Conservation (phyloP, 2,888 invertebrate species). For the Chymomyza caudatula region DNA sequence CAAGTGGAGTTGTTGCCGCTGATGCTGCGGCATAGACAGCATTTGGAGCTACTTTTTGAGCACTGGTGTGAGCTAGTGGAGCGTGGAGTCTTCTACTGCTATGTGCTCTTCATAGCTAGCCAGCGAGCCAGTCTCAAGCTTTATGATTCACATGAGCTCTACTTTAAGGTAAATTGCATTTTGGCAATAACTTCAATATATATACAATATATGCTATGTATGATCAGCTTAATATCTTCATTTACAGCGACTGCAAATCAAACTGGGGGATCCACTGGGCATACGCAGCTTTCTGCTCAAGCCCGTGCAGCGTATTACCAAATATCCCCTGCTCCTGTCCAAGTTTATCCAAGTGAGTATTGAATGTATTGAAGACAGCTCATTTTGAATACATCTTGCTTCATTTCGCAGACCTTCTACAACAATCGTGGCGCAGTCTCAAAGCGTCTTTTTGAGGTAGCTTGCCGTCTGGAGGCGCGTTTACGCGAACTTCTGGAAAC, state of each 20-base stretch:
- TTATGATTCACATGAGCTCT: constrained; percentile 20
- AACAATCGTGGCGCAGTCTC: constrained; percentile 30
- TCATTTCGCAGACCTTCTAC: constrained; percentile 10
- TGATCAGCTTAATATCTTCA: not conserved
- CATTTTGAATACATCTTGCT: too few species aligned
- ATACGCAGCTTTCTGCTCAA: constrained; percentile 35
- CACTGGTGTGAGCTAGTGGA: constrained; percentile 29
- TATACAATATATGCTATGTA: not conserved
- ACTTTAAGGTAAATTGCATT: constrained; percentile 41
- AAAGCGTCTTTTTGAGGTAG: constrained; percentile 17
- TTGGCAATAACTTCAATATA: too few species aligned
- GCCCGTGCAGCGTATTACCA: constrained; percentile 35
- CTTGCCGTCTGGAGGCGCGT: constrained; percentile 32
- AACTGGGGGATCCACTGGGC: constrained; percentile 30
- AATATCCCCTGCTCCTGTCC: constrained; percentile 31
- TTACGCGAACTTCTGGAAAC: constrained; percentile 28
- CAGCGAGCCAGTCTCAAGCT: constrained; percentile 26
- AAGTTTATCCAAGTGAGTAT: constrained; percentile 11
- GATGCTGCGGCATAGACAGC: constrained; percentile 28
- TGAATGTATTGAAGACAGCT: too few species aligned
- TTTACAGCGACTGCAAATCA: constrained; percentile 32
- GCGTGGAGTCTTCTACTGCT: constrained; percentile 29
- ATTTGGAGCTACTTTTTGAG: constrained; percentile 27
- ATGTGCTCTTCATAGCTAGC: constrained; percentile 26
- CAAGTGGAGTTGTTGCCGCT: constrained; percentile 28